These are phyloP conservation scores for Corythaeola cristata DNA, from an alignment of 2,113 vertebrate species.

Conservation along the genomic window DNA sequence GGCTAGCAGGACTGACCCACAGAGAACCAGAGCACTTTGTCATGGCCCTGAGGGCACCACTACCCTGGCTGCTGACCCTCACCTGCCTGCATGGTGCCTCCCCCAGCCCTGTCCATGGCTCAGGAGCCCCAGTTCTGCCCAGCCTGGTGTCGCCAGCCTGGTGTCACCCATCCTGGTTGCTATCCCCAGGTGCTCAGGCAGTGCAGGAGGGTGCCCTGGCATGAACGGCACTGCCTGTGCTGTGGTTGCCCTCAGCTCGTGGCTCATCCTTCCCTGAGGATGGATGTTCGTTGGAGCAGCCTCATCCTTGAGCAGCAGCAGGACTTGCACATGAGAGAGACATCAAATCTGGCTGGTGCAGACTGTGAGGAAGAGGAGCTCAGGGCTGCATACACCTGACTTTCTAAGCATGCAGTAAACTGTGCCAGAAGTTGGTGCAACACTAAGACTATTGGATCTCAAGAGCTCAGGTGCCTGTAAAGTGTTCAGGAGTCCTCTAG, in stretches of 20 bases:
- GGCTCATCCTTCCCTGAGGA: accelerated
- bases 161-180: accelerated
- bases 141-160: accelerated
- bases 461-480: not conserved
- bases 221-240: not conserved
- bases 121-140: too few relatives aligned
- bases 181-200: too few relatives aligned
- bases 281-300: not conserved
- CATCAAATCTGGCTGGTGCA: not conserved
- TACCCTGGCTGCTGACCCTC: not conserved
- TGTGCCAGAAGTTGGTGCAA: not conserved
- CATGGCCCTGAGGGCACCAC: not conserved
- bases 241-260: not conserved
- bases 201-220: not conserved
- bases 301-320: not conserved
- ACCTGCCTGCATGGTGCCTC: accelerated
- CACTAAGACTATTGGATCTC: not conserved
- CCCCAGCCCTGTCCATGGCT: accelerated
- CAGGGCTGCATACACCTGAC: not conserved
- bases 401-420: not conserved
- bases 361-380: not conserved
- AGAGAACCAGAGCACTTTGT: not conserved
- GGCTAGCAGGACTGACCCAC: not conserved
- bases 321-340: accelerated
- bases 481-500: not conserved